These are phyloP conservation scores for Euthynnus affinis DNA, from an alignment of 2,797 vertebrate genomes.

Conservation along the genomic window DNA sequence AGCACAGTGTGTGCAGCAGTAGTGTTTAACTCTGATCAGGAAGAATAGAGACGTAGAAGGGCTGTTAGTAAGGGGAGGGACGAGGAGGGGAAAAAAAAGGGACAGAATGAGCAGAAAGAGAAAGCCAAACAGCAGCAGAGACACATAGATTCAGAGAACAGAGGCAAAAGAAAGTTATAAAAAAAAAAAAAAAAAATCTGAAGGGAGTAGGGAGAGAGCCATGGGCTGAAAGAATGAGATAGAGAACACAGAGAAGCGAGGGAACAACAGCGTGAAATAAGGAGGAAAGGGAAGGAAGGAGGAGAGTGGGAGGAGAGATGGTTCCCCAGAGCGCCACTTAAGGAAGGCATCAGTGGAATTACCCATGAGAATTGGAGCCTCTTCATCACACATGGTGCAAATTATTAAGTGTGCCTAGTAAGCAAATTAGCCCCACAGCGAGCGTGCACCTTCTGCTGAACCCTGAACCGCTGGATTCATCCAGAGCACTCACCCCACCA, in stretches of 20 bases:
- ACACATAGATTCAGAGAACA: constrained; percentile 41
- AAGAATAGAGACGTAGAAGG: constrained; percentile 50
- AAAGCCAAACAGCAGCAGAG: constrained; percentile 40
- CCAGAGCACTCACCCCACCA: constrained; percentile 10
- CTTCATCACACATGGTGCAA: constrained; percentile 65
- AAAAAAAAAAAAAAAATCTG: constrained; percentile 8
- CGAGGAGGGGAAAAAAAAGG: not conserved
- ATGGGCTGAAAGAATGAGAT: constrained; percentile 34
- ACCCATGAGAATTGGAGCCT: constrained; percentile 59
- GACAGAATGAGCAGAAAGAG: constrained; percentile 35
- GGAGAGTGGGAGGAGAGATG: constrained; percentile 38
- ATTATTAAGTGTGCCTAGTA: constrained; percentile 62
- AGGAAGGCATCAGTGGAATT: constrained; percentile 67
- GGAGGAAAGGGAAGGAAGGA: constrained; percentile 28
- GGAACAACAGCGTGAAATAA: constrained; percentile 37
- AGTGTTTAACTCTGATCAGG: constrained; percentile 58
- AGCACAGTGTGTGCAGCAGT: constrained; percentile 41
- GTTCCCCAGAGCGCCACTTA: constrained; percentile 71
- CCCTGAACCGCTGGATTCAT: constrained; percentile 45
- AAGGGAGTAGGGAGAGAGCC: constrained; percentile 10
- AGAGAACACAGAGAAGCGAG: constrained; percentile 21
- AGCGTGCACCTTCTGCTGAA: constrained; percentile 61
- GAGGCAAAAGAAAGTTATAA: constrained; percentile 11
- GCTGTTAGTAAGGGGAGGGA: constrained; percentile 28
- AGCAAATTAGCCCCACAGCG: constrained; percentile 67